Conservation (phyloP, 2,113 vertebrate species). For the Nansenia antarctica region DNA sequence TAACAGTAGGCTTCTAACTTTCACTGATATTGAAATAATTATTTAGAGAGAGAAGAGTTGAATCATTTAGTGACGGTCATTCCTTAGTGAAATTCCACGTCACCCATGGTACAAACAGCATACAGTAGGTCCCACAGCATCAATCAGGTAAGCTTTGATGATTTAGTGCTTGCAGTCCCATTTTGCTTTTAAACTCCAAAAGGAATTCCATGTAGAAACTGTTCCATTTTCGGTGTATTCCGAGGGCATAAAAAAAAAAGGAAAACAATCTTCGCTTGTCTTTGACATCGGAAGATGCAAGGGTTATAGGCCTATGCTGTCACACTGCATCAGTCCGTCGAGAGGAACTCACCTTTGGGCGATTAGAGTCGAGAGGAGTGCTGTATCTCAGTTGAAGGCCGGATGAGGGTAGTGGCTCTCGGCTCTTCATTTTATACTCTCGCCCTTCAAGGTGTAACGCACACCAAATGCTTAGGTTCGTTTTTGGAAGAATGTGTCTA, state of each 20-base stretch:
- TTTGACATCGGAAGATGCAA: not conserved
- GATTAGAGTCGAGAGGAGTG: constrained; percentile 11
- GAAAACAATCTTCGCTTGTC: constrained; percentile 9
- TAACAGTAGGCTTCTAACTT: not conserved
- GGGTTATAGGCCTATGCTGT: not conserved
- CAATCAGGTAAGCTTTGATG: not conserved
- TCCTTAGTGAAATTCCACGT: not conserved
- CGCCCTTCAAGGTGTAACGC: constrained; percentile 33
- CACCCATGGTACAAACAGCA: not conserved
- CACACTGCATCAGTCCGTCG: not conserved
- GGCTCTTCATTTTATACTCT: constrained; percentile 46
- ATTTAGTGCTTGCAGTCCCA: constrained; percentile 8
- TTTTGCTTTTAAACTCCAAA: constrained; percentile 29
- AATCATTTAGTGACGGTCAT: not conserved
- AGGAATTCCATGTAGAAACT: constrained; percentile 23
- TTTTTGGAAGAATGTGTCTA: constrained; percentile 62
- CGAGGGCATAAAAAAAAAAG: constrained; percentile 14
- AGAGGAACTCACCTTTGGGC: constrained; percentile 48
- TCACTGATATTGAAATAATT: not conserved
- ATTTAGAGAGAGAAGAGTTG: not conserved
- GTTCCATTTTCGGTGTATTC: constrained; percentile 39
- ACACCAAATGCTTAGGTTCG: constrained; percentile 53
- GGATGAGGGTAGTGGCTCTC: constrained; percentile 1
- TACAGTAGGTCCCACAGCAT: not conserved
- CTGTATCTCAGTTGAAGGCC: constrained; percentile 38